Evolutionary conservation across 2,113 vertebrate species (phyloP).

Genomic region (Podarcis muralis): DNA sequence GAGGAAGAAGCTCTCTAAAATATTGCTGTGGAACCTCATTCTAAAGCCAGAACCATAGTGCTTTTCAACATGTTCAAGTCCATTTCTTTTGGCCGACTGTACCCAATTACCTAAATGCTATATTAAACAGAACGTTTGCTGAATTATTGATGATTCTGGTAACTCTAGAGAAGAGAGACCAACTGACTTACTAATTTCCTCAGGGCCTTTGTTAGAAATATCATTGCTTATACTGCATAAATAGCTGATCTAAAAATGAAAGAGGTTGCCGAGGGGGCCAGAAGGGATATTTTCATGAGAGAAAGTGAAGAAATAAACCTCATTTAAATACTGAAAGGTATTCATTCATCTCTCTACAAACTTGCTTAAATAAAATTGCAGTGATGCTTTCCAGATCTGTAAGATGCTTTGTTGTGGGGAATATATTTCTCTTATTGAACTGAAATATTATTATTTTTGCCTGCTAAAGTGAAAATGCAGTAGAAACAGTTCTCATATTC

Average conservation of each 20-base stretch:
- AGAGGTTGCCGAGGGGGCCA: not conserved
- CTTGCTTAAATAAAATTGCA: not conserved
- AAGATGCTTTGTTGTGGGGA: not conserved
- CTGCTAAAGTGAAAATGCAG: not conserved
- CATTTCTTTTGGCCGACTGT: conserved; percentile 19
- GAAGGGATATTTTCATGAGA: conserved; percentile 5
- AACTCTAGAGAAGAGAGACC: conserved; percentile 10
- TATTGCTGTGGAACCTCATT: not conserved
- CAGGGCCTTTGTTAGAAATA: conserved; percentile 9
- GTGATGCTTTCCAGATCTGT: not conserved
- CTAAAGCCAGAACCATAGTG: not conserved
- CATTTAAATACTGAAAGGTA: not conserved
- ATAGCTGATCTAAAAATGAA: conserved; percentile 12
- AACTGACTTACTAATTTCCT: conserved; percentile 7
- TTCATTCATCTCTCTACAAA: not conserved
- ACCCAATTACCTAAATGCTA: not conserved
- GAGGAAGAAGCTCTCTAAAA: not conserved
- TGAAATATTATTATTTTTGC: not conserved
- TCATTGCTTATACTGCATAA: conserved; percentile 3
- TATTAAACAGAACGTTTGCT: conserved; percentile 10
- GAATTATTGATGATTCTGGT: conserved; percentile 2
- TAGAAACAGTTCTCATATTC: not conserved
- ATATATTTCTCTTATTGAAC: not conserved
- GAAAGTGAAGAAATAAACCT: not conserved
- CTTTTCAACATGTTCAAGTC: conserved; percentile 10